These are phyloP conservation scores for Chaetophractus vellerosus DNA, from an alignment of 2,797 vertebrate species.

Conservation along the genomic window DNA sequence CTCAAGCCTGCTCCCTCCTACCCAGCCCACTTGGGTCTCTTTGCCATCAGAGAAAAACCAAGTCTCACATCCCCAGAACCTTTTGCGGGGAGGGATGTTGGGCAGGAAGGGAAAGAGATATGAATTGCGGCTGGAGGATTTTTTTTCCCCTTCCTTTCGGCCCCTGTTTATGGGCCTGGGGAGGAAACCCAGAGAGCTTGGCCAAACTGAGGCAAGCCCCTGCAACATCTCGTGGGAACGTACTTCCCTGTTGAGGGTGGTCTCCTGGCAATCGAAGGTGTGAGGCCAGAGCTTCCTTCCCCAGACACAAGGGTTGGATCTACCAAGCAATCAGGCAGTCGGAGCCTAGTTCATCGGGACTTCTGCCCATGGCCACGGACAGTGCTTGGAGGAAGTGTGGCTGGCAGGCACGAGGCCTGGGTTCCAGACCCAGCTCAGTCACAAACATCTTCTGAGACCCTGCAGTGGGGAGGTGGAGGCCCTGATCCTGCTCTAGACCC, in stretches of 20 bases:
- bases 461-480: background rate
- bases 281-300: no score
- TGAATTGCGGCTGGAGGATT: background rate
- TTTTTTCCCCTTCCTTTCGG: background rate
- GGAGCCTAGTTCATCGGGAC: accelerated
- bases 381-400: background rate
- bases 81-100: background rate
- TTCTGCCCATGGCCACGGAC: background rate
- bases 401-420: background rate
- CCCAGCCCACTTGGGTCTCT: background rate
- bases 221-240: accelerated
- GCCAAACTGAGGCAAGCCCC: background rate
- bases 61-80: background rate
- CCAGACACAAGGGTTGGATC: background rate
- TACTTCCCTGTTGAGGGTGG: background rate
- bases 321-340: background rate
- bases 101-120: background rate
- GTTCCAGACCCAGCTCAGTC: no score
- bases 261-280: background rate
- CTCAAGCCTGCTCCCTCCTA: background rate
- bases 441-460: background rate
- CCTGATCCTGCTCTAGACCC: background rate
- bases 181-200: background rate
- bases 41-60: background rate
- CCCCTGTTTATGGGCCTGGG: background rate